phyloP scores from a whole-genome alignment of 2,113 vertebrate genomes.

The Capreolus pygargus region DNA sequence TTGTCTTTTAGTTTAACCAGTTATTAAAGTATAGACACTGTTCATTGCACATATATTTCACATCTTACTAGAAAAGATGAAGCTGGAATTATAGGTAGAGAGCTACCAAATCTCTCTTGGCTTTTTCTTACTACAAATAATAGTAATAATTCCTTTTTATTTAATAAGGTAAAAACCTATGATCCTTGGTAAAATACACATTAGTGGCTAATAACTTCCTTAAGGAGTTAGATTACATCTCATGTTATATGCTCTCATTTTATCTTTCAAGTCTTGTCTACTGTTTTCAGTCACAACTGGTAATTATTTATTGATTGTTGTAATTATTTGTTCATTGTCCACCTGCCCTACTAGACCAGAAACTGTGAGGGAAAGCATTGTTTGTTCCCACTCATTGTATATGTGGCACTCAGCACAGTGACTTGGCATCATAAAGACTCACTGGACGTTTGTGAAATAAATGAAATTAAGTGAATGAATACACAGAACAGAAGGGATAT shows the following conservation, averaged over 20 bases:
- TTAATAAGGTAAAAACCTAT: background rate
- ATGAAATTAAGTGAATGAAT: background rate
- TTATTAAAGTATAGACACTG: background rate
- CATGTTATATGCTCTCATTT: background rate
- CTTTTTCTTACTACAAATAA: slow-evolving; percentile 3
- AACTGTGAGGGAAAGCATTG: background rate
- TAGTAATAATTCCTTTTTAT: background rate
- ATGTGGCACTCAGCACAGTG: background rate
- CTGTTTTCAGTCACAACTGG: background rate
- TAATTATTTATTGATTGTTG: slow-evolving; percentile 45
- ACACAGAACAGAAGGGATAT: background rate
- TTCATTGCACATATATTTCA: background rate
- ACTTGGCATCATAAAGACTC: background rate
- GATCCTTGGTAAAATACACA: background rate
- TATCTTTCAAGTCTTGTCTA: background rate
- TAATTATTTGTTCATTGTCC: slow-evolving; percentile 37
- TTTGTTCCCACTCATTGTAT: background rate
- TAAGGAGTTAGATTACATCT: slow-evolving; percentile 23
- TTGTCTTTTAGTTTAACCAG: slow-evolving; percentile 7
- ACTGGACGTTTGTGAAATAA: slow-evolving; percentile 24
- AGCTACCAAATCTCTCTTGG: background rate
- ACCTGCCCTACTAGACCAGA: background rate
- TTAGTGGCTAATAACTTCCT: slow-evolving; percentile 17
- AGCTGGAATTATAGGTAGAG: slow-evolving; percentile 18
- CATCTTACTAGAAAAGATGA: background rate